Conservation (phyloP, 1,140 invertebrate species). For the Nasonia longicornis region DNA sequence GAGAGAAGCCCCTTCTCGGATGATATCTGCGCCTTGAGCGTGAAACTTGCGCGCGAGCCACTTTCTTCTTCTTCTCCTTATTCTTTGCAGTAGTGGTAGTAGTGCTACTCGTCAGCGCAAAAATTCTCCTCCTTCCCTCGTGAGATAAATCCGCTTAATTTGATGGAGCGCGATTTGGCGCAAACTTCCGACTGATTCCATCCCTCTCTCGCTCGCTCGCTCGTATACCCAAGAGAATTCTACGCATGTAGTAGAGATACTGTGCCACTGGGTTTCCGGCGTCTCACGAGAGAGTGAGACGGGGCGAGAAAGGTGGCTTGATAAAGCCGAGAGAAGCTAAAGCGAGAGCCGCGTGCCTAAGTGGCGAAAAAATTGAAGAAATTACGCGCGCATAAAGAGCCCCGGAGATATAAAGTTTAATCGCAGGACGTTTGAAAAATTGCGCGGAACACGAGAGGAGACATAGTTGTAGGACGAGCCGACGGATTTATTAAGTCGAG, state of each 20-base stretch:
- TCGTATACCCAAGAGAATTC: background rate
- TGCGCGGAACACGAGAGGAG: background rate
- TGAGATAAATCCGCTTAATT: conserved; percentile 44
- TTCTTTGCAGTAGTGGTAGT: background rate
- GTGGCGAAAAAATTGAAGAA: conserved; percentile 43
- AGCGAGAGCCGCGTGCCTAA: conserved; percentile 18
- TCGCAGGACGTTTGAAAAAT: conserved; percentile 39
- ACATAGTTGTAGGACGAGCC: background rate
- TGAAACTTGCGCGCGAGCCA: conserved; percentile 11
- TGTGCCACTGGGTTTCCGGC: conserved; percentile 1
- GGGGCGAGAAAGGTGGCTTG: background rate
- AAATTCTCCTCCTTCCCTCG: conserved; percentile 14
- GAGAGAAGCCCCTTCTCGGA: background rate
- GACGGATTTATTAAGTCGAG: conserved; percentile 34
- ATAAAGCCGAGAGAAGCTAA: background rate
- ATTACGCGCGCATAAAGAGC: conserved; percentile 31
- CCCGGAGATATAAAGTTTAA: conserved; percentile 31
- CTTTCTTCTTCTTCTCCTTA: background rate
- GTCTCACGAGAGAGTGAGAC: background rate
- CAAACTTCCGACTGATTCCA: conserved; percentile 38
- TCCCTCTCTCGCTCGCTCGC: background rate
- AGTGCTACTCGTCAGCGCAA: conserved; percentile 32
- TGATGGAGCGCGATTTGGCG: conserved; percentile 41
- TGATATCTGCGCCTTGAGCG: conserved; percentile 11
- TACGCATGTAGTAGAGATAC: background rate